Evolutionary conservation across 2,113 vertebrate genomes (phyloP), one percentile per base, ranked within the genome.

Genomic region (Plecturocebus donacophilus): DNA sequence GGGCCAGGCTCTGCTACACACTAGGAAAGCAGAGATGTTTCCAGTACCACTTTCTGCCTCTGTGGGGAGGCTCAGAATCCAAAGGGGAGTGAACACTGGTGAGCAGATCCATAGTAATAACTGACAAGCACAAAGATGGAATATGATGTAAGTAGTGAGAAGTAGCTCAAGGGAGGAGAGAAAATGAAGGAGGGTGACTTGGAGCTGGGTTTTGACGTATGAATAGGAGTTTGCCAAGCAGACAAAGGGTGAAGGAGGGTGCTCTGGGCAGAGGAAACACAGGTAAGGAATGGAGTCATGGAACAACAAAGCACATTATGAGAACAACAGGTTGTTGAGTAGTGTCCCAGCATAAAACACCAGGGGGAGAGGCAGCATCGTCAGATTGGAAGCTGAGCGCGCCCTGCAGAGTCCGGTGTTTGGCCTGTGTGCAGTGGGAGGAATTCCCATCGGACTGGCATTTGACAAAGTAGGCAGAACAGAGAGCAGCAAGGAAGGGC

Each of bases 341-440:
- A 0, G 30, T 4, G 10, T 13, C 80, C 81, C n/a, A 4, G 45
- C 3, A 4, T 20, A 30, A 40, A 52, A 4, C 17, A 32, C 3
- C 0, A 4, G 85, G 49, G 2, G 3, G n/a, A 0, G 16, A 42
- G 14, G 10, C 23, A 17, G 12, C 35, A 20, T 8, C 35, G 0
- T 3, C 47, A 64, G 19, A 7, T 8, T 6, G 3, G 82, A 68
- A 77, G 70, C 12, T 76, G 40, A 40, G 3, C 0, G 3, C 3
- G 3, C 23, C 84, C 56, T 2, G 8, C 52, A 11, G 32, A 76
- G 47, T 4, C 38, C 27, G 35, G 81, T 85, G 58, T 49, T 38
- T 5, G 70, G 80, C 84, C 80, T 4, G 11, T 3, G 16, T 20
- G 23, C 64, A 14, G 32, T 3, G 23, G 54, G 47, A 75, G 75